Conservation (phyloP, 2,888 invertebrate genomes). For the Microplitis deprimator region DNA sequence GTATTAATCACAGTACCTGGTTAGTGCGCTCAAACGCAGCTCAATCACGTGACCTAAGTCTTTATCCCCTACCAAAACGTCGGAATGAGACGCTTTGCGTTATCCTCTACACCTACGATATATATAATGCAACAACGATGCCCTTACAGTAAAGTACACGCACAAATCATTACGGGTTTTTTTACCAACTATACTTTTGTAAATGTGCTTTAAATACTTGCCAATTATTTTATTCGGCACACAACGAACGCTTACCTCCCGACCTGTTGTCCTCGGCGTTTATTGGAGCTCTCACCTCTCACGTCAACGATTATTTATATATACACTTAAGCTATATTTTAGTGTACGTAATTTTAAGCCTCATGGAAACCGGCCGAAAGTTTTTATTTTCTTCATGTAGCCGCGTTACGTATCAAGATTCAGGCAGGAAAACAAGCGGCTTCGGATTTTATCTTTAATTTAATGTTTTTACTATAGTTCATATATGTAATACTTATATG, state of each 20-base stretch:
- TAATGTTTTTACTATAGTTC: too few relatives aligned
- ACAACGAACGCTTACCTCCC: conserved; percentile 29
- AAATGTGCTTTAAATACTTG: background rate
- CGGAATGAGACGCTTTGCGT: conserved; percentile 22
- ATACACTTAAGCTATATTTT: background rate
- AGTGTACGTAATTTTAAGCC: background rate
- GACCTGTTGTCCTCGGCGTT: conserved; percentile 28
- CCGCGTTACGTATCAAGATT: background rate
- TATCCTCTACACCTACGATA: background rate
- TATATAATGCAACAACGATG: background rate
- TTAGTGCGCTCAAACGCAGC: conserved; percentile 81
- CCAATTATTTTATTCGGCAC: conserved; percentile 6
- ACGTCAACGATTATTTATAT: conserved; percentile 16
- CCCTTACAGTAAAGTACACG: conserved; percentile 7
- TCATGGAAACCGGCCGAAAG: conserved; percentile 7
- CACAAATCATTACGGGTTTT: conserved; percentile 13
- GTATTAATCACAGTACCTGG: conserved; percentile 74
- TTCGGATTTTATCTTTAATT: background rate
- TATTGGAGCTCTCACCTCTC: conserved; percentile 23
- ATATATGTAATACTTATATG: too few relatives aligned
- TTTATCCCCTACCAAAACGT: conserved; percentile 29
- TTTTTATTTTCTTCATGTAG: background rate
- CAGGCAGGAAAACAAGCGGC: background rate
- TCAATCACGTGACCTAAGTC: conserved; percentile 77
- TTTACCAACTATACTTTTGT: background rate